Base-by-base conservation (phyloP, 2,113 vertebrate genomes). In the Podocnemis expansa region DNA sequence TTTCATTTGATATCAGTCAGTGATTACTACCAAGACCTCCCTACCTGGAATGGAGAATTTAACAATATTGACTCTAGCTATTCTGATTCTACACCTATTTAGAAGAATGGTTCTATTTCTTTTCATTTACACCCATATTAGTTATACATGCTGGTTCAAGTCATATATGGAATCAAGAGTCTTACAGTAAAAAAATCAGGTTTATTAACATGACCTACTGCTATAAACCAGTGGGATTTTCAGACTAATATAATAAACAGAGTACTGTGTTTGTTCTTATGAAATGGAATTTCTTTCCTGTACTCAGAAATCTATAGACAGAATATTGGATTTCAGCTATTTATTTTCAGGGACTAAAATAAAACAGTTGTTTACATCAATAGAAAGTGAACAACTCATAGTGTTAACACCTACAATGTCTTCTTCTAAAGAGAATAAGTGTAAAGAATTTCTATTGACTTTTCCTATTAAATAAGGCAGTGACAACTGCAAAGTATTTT, bases 381-480 rank as follows among this genome's bases (percentile, higher is more conserved):
- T 63, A 88, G 70, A 96, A 96, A 84, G 10, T 87, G 47, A 95
- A 83, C 51, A 87, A 78, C 8, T 14, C 2, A 58, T 89, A 86
- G 79, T 60, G 27, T 82, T 73, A 29, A 51, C 27, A 67, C 54
- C 84, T 12, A 38, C 8, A 80, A 56, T 41, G 3, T 89, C 47
- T 45, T 89, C 47, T 45, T 85, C 82, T 80, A 87, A 52, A 47
- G 84, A 80, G 6, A 51, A 90, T 83, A 91, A 19, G 1, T 4
- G 58, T 85, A 94, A 96, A 78, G 34, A 19, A 89, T 91, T 88
- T 70, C 25, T 88, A 56, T 29, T 94, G 81, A 93, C 80, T 22
- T 95, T 89, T 80, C 43, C 19, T 91, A 85, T 85, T 95, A 82
- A 94, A 76, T 91, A 45, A 89, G 73, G 85, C 27, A 82, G 5